phyloP scores from a whole-genome alignment of 2,113 vertebrate species.

The Eulemur rufifrons region DNA sequence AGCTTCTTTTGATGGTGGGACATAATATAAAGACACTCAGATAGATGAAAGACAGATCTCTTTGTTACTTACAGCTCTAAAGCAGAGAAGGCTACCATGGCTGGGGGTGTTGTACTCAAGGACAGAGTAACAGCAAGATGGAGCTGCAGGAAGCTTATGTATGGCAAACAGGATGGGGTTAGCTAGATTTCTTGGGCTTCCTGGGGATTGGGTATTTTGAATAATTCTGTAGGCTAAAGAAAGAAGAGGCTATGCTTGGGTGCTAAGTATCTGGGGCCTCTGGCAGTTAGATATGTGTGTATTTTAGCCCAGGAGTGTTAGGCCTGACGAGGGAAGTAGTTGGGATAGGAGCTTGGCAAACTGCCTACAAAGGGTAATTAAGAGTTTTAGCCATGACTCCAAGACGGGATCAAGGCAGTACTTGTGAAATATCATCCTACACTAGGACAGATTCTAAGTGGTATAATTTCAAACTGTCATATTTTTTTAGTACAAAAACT shows the following conservation, averaged over 20 bases:
- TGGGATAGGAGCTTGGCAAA: neutral
- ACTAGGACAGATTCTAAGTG: neutral
- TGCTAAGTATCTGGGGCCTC: neutral
- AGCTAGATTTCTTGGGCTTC: neutral
- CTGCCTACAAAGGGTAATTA: neutral
- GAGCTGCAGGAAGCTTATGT: neutral
- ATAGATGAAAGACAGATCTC: neutral
- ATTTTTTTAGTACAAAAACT: neutral
- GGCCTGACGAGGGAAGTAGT: neutral
- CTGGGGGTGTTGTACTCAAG: neutral
- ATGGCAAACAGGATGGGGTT: neutral
- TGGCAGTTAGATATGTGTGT: neutral
- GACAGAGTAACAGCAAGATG: neutral
- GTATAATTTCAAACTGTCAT: neutral
- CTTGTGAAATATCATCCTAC: slow-evolving; percentile 19
- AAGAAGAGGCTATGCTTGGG: neutral
- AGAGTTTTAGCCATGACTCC: neutral
- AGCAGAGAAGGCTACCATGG: neutral
- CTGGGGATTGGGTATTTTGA: neutral
- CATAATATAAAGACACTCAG: neutral
- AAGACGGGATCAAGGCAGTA: neutral
- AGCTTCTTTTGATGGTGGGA: neutral
- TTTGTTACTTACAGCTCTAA: neutral
- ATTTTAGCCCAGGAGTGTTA: neutral
- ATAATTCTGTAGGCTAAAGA: neutral